Base-by-base conservation (phyloP, 2,888 invertebrate species). In the Apodemia zela region DNA sequence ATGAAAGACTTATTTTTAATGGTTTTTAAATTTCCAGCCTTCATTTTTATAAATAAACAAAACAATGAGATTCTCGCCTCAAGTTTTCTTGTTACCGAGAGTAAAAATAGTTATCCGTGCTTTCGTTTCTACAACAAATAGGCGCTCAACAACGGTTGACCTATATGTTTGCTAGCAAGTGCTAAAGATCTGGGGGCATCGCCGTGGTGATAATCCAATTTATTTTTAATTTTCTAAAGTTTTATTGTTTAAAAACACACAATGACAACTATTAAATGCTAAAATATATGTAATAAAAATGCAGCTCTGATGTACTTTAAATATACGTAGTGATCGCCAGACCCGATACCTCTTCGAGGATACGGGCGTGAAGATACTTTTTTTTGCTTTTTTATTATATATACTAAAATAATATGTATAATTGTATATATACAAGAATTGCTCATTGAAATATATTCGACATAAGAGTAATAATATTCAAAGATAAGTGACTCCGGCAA, bases 91-190 rank as follows among this genome's bases (percentile, higher is more conserved):
- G 59, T 59, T 59, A 35, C 60, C 45, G 63, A 54, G 65, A 63
- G 66, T 68, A 68, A 67, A 68, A 68, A 68, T 68, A 64, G 66
- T 67, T 69, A 57, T 57, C 54, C 15, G n/a, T 29, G 54, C 45
- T 57, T 57, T 57, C 25, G 13, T 7, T 57, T 15, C 25, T 29
- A 25, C 54, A 54, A 54, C 51, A 57, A 57, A 57, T 47, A 17
- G 45, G 17, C 25, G 54, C 25, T 29, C 66, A 67, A 66, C 65
- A 68, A 66, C 68, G 65, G 63, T 68, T 69, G 69, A 69, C 69
- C 69, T 68, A 69, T 69, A 68, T 69, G 49, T 64, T 65, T 59
- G 63, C 66, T 64, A 63, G 68, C 54, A 62, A 59, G 54, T 29
- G 54, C 29, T 57, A 29, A 57, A 57, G 29, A 29, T 57, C 54